Evolutionary conservation across 1,140 invertebrate genomes (phyloP).

Genomic region (Babylonia areolata): DNA sequence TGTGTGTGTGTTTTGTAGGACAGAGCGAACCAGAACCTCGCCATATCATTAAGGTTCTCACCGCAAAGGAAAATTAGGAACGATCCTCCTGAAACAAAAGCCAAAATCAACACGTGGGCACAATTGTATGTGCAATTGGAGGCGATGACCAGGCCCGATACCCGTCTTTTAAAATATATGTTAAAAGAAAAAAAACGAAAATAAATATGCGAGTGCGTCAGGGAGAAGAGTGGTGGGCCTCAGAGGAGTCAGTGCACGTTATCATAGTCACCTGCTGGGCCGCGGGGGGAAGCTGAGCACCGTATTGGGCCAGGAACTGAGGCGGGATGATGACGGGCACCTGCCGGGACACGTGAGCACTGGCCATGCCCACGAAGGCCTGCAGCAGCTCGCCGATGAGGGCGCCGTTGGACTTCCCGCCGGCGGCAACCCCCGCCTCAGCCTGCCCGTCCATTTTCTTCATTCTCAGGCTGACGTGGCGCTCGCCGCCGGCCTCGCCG

Average conservation of each 20-base stretch:
- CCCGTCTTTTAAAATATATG: no score
- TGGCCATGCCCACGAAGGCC: conserved; percentile 57
- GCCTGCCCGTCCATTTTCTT: conserved; percentile 20
- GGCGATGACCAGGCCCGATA: no score
- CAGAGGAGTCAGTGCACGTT: background rate
- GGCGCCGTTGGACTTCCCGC: conserved; percentile 41
- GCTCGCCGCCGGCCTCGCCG: conserved; percentile 9
- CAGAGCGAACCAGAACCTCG: no score
- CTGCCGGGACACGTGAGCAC: conserved; percentile 32
- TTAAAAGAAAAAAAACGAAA: background rate
- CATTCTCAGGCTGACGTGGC: conserved; percentile 40
- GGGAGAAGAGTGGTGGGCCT: background rate
- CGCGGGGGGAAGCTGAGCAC: background rate
- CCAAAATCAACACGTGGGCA: no score
- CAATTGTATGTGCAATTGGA: no score
- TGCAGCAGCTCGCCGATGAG: conserved; percentile 61
- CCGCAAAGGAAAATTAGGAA: no score
- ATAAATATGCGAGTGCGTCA: background rate
- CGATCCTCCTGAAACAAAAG: no score
- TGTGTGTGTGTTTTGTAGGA: background rate
- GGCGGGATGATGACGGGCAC: conserved; percentile 39
- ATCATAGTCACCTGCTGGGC: conserved; percentile 3
- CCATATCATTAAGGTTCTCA: no score
- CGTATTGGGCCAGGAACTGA: conserved; percentile 26
- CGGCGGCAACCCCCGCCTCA: conserved; percentile 15